Percentiles rank a stretch among this genome's conserved stretches.
phyloP scores from a whole-genome alignment of 2,888 invertebrate genomes.

The Metacarcinus magister region DNA sequence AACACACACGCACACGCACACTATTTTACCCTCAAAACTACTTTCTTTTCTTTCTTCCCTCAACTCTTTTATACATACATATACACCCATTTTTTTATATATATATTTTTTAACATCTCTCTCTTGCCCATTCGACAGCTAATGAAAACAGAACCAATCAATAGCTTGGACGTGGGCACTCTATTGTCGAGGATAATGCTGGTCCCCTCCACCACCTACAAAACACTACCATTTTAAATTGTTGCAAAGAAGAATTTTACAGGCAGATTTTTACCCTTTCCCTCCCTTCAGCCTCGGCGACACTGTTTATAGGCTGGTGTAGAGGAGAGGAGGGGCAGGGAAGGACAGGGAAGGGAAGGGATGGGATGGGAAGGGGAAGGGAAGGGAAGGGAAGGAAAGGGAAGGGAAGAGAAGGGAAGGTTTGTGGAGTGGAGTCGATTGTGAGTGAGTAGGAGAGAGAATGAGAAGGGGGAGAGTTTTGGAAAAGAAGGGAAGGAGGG shows the following conservation, averaged over 20 bases:
- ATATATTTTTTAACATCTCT: neutral
- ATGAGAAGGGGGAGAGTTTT: neutral
- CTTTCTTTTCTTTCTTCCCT: neutral
- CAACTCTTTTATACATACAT: neutral
- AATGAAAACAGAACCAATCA: neutral
- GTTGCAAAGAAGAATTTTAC: neutral
- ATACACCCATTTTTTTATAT: too few relatives aligned
- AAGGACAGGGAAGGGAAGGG: neutral
- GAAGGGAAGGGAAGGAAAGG: neutral
- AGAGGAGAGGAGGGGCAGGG: neutral
- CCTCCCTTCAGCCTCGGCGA: slow-evolving; percentile 8
- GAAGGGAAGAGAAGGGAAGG: neutral
- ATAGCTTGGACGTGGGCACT: neutral
- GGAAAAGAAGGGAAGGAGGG: neutral
- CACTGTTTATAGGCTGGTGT: neutral
- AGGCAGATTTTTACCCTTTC: neutral
- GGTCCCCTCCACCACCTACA: neutral
- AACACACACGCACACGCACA: neutral
- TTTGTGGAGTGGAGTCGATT: too few relatives aligned
- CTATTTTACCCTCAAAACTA: neutral
- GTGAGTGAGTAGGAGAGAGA: too few relatives aligned
- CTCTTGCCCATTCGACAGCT: neutral
- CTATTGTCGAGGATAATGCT: slow-evolving; percentile 10
- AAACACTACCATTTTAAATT: neutral
- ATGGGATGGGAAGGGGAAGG: neutral